phyloP scores from a whole-genome alignment of 2,797 vertebrate genomes.

The Sebastes elongatus region DNA sequence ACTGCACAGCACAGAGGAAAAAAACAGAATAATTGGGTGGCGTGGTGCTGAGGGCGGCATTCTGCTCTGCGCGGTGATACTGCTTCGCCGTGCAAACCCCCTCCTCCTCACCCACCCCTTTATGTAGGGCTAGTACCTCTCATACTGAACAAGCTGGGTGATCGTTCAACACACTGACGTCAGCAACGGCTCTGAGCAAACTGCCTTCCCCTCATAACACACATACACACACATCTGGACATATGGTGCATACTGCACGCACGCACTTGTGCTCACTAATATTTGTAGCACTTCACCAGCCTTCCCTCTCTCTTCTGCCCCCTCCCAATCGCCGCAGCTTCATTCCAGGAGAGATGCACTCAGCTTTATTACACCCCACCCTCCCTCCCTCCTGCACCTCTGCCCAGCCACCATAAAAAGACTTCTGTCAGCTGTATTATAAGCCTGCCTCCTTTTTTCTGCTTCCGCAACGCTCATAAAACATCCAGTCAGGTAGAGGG shows the following conservation, averaged over 20 bases:
- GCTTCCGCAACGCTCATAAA: slow-evolving; percentile 79
- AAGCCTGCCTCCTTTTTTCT: slow-evolving; percentile 66
- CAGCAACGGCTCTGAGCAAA: slow-evolving; percentile 40
- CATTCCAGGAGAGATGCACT: slow-evolving; percentile 81
- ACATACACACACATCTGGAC: slow-evolving; percentile 17
- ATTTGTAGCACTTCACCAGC: slow-evolving; percentile 45
- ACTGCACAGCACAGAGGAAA: slow-evolving; percentile 8
- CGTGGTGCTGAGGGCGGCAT: slow-evolving; percentile 45
- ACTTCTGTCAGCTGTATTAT: slow-evolving; percentile 83
- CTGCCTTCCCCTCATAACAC: slow-evolving; percentile 5
- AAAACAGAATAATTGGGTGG: slow-evolving; percentile 40
- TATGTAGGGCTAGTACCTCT: slow-evolving; percentile 42
- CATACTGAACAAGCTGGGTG: slow-evolving; percentile 44
- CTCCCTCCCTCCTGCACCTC: slow-evolving; percentile 38
- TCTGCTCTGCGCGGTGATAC: slow-evolving; percentile 37
- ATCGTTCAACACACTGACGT: slow-evolving; percentile 62
- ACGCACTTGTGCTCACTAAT: slow-evolving; percentile 18
- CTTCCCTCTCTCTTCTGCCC: slow-evolving; percentile 18
- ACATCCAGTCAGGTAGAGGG: slow-evolving; percentile 71
- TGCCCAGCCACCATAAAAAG: slow-evolving; percentile 75
- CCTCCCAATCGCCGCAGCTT: slow-evolving; percentile 48
- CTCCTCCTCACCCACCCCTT: slow-evolving; percentile 5
- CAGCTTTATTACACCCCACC: slow-evolving; percentile 79
- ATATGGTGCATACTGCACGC: slow-evolving; percentile 13
- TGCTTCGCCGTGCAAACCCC: slow-evolving; percentile 12